Evolutionary conservation across 2,113 vertebrate genomes (phyloP).

Genomic region (Callopanchax toddi): DNA sequence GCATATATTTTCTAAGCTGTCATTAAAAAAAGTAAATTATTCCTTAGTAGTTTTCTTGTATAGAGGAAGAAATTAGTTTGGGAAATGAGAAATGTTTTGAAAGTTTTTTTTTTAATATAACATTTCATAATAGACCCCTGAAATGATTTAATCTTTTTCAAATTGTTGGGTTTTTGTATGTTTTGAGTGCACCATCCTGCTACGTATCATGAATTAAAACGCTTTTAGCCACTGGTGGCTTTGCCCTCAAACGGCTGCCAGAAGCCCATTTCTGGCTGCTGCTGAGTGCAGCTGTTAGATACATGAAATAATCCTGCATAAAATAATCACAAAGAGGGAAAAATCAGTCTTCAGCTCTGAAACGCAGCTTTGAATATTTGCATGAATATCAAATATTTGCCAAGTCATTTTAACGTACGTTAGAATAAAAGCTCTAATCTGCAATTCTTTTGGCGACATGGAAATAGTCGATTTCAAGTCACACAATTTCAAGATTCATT

Average conservation of each 20-base stretch:
- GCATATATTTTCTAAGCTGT: not conserved
- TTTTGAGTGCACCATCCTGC: not conserved
- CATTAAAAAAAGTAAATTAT: not conserved
- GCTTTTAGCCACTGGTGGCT: slow-evolving; percentile 1
- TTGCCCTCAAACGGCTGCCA: slow-evolving; percentile 8
- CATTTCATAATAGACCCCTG: not conserved
- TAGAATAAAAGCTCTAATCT: not conserved
- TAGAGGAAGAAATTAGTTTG: too few species aligned
- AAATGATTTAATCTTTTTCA: slow-evolving; percentile 7
- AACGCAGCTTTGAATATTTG: not conserved
- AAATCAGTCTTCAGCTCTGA: not conserved
- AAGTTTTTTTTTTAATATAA: not conserved
- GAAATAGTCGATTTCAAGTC: not conserved
- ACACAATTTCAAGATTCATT: slow-evolving; percentile 9
- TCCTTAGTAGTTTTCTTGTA: not conserved
- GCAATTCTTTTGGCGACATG: not conserved
- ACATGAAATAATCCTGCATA: not conserved
- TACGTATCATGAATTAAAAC: slow-evolving; percentile 1
- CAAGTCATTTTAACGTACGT: not conserved
- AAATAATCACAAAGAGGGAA: slow-evolving; percentile 3
- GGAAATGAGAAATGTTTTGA: slow-evolving; percentile 1
- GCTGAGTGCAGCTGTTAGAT: slow-evolving; percentile 7
- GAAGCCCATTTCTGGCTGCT: not conserved
- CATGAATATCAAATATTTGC: not conserved
- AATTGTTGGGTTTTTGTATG: too few species aligned